Evolutionary conservation across 1,140 invertebrate genomes (phyloP), one percentile per base, ranked within the genome.

Genomic region (Saxidomus purpurata): DNA sequence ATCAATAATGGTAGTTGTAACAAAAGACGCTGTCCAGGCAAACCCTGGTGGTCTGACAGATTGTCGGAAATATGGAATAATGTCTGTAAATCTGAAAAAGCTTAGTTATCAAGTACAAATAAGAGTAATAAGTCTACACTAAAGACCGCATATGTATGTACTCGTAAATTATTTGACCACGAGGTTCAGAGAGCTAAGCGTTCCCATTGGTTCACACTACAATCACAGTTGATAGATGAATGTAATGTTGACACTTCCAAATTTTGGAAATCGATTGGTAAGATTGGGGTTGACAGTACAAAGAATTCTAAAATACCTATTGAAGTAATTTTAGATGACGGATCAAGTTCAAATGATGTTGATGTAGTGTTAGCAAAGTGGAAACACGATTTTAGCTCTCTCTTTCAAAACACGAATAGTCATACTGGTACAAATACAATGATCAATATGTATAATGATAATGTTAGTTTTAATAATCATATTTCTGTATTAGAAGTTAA

Each of bases 1-100:
- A 88, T 89, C 43, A 55, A 82, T 17, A 19, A 74, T 47, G 80
- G 79, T 83, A 76, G 0, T 11, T 47, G 40, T 36, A 89, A 89
- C 43, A 71, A 74, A 83, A 82, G 40, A 71, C 38, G 87, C 17
- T 40, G 77, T 1, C 31, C 67, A 4, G 80, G 80, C 17, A 89
- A 82, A 38, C 87, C 87, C 19, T 83, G 87, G 87, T 89, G 87
- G 87, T 25, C 34, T 71, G 77, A 89, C 15, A 17, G 22, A 0
- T 31, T 89, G 31, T 77, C 79, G 19, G 25, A 43, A 40, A 19
- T 81, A 28, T 74, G 77, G 87, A 89, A 89, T 69, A 55, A 71
- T 40, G 61, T 83, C 38, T 82, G 79, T 61, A 59, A 0, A 31
- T 47, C 87, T 47, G 77, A 85, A 49, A 40, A 71, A 34, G 52